These are phyloP conservation scores for Macropis europaea DNA, from an alignment of 2,888 invertebrate genomes.

Conservation along the genomic window DNA sequence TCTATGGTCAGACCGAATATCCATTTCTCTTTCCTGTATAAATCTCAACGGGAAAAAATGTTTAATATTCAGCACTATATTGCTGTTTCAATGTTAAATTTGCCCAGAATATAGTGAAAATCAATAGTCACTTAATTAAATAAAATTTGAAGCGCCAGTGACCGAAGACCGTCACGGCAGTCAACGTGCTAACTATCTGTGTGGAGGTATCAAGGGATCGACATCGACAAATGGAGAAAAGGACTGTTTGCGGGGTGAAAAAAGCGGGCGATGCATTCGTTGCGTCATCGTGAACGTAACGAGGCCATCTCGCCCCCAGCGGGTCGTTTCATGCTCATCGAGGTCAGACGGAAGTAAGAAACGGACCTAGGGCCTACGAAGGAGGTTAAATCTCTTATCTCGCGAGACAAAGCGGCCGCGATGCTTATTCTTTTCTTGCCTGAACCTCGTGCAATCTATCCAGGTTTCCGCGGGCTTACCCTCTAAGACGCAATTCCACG, in stretches of 20 bases:
- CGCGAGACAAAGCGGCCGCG: conserved; percentile 40
- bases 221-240: conserved; percentile 7
- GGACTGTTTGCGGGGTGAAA: conserved; percentile 13
- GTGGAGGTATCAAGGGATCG: too few species aligned
- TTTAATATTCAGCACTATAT: too few species aligned
- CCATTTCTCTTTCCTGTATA: too few species aligned
- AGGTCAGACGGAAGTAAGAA: conserved; percentile 55
- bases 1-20: too few species aligned
- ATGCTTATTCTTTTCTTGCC: conserved; percentile 1
- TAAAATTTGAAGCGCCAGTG: too few species aligned
- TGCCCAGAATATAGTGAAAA: too few species aligned
- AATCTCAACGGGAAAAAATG: too few species aligned
- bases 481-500: conserved; percentile 28
- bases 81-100: too few species aligned
- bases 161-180: too few species aligned
- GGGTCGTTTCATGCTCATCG: conserved; percentile 44
- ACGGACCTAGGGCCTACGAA: conserved; percentile 47
- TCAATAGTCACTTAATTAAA: too few species aligned
- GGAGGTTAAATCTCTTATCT: conserved; percentile 54
- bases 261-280: conserved; percentile 41
- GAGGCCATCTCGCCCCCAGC: conserved; percentile 52
- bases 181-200: too few species aligned
- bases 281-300: conserved; percentile 46
- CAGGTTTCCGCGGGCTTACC: conserved; percentile 16
- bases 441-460: conserved; percentile 15